Conservation (phyloP, 2,113 vertebrate genomes). For the Boulengeromyrus knoepffleri region DNA sequence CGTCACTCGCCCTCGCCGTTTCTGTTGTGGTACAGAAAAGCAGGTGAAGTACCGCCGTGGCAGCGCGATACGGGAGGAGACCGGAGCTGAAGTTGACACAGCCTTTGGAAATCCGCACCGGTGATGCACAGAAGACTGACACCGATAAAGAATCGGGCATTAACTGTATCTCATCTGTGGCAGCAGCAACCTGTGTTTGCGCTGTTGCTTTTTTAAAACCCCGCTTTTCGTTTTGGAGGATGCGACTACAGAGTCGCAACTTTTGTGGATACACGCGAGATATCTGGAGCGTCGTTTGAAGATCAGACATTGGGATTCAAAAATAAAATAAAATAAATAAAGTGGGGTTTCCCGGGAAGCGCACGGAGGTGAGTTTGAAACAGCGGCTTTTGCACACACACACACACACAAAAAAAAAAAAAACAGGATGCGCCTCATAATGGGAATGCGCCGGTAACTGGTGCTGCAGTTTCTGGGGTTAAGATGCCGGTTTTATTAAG, state of each 20-base stretch:
- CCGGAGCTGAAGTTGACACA: background rate
- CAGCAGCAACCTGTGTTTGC: constrained; percentile 4
- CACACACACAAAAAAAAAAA: background rate
- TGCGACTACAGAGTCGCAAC: background rate
- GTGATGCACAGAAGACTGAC: background rate
- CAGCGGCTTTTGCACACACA: background rate
- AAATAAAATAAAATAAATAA: background rate
- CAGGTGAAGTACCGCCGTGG: background rate
- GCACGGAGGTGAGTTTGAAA: constrained; percentile 17
- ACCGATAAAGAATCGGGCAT: background rate
- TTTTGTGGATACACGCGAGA: constrained; percentile 10
- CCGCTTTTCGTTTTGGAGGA: background rate
- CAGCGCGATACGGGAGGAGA: background rate
- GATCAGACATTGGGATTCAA: background rate
- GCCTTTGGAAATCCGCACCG: background rate
- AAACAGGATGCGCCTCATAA: background rate
- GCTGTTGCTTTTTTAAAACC: background rate
- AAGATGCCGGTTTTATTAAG: background rate
- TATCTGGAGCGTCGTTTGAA: background rate
- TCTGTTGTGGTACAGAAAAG: background rate
- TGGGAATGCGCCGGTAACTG: background rate
- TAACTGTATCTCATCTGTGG: background rate
- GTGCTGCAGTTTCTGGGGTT: background rate
- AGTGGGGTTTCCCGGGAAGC: background rate
- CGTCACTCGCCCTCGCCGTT: background rate